Evolutionary conservation across 2,888 invertebrate species (phyloP), one percentile per base, ranked within the genome.

Genomic region (Drosophila paucipuncta): DNA sequence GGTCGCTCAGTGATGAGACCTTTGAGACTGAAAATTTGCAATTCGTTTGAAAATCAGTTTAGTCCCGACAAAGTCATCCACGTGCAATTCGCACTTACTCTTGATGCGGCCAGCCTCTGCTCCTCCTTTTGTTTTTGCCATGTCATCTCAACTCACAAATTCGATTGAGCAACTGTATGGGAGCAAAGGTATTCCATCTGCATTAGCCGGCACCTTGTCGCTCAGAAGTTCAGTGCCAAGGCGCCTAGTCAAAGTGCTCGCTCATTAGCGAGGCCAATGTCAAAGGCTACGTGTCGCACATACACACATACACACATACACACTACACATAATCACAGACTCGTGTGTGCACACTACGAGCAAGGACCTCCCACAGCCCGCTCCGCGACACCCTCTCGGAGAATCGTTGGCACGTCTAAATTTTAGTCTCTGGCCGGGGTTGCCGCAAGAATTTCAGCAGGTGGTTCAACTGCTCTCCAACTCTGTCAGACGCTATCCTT

Each of bases 221-320:
- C 70, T 68, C 60, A 49, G 73, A 89, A 70, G 76, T 89, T 89
- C 89, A 86, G 64, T 80, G 82, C 58, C 83, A 87, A 82, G 83
- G 83, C 59, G 58, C 47, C 65, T 71, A 71, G 67, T 80, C 86
- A 85, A 86, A 85, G 85, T 85, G 82, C 78, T 84, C 73, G 82
- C 85, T 85, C 89, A 85, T 85, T 85, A 85, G 85, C 80, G 86
- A 69, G 86, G 89, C 85, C 85, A 89, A 89, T 85, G 85, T 89
- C 85, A 85, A 85, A 86, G 85, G 89, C 87, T 80, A 89, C 89
- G 89, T 89, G 85, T 86, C 78, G 66, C 77, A 79, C 61, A 67
- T 75, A 70, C 70, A 72, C 22, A 22, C 22, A 22, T 22, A 22
- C 22, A 22, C 1, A 22, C 22, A 22, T 22, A 22, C 22, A 22